Evolutionary conservation across 2,113 vertebrate genomes (phyloP), one percentile per base, ranked within the genome.

Genomic region (Chlamydotis undulata): DNA sequence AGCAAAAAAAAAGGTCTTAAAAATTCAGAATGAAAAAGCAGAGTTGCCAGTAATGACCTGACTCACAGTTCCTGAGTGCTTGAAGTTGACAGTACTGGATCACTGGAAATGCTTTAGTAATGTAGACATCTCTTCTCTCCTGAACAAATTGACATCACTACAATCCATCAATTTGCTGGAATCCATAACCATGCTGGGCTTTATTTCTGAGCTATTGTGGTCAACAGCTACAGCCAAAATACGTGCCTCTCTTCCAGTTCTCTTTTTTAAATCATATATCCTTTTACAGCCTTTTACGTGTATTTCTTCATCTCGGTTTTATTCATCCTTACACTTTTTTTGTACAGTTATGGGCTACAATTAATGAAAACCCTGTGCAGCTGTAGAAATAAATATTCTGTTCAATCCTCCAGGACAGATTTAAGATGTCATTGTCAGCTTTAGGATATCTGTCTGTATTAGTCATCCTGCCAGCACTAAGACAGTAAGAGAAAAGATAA

Each of bases 391-490:
- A 88, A 89, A 76, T 89, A 78, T 15, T 83, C 43, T 71, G 9
- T 56, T 87, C 0, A 0, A 64, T 89, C 19, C 26, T 85, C 29
- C 79, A 73, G 24, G 53, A 89, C 81, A 93, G 87, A 95, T 82
- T 96, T 79, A 97, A 89, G 60, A 89, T 79, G 53, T 95, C 77
- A 73, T 8, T 84, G 91, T 95, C 89, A 95, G 93, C 69, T 52
- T 93, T 55, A 78, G 49, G 56, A 16, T 86, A 95, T 93, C 57
- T 83, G 71, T 45, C 83, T 14, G 3, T 84, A 84, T 91, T 84
- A 89, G 73, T 78, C 87, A 94, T 85, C 52, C 77, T 76, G 29
- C 43, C 49, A 92, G 64, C 49, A 53, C 52, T 87, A 89, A 95
- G 91, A 89, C 10, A 78, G 43, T 24, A 78, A 60, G 29, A 78